Evolutionary conservation across 2,888 invertebrate species (phyloP).

Genomic region (Nephrotoma appendiculata): DNA sequence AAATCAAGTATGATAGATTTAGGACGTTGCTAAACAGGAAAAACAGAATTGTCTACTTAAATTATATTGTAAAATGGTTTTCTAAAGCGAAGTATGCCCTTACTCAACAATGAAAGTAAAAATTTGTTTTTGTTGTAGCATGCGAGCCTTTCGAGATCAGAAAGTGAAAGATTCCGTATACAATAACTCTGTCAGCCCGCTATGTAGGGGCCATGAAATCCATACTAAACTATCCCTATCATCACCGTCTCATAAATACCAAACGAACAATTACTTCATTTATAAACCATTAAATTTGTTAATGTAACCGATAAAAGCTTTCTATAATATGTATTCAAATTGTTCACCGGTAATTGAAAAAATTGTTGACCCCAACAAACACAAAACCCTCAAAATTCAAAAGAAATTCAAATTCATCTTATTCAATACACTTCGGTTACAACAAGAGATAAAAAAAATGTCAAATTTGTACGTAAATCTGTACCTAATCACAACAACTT

Average conservation of each 20-base stretch:
- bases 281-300: neutral
- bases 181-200: no score
- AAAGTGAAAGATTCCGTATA: no score
- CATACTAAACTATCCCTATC: neutral
- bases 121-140: no score
- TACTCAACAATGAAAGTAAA: no score
- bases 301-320: neutral
- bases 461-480: neutral
- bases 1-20: no score
- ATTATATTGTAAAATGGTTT: no score
- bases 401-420: neutral
- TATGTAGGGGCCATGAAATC: no score
- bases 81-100: no score
- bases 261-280: neutral
- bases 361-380: neutral
- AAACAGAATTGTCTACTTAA: no score
- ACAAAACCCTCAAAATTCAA: neutral
- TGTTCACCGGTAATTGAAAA: neutral
- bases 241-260: neutral
- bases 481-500: neutral
- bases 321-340: neutral
- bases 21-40: no score
- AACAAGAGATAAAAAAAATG: neutral
- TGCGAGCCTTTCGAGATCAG: no score
- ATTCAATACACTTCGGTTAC: neutral